Evolutionary conservation across 1,140 invertebrate species (phyloP).

Genomic region (Pinna nobilis): DNA sequence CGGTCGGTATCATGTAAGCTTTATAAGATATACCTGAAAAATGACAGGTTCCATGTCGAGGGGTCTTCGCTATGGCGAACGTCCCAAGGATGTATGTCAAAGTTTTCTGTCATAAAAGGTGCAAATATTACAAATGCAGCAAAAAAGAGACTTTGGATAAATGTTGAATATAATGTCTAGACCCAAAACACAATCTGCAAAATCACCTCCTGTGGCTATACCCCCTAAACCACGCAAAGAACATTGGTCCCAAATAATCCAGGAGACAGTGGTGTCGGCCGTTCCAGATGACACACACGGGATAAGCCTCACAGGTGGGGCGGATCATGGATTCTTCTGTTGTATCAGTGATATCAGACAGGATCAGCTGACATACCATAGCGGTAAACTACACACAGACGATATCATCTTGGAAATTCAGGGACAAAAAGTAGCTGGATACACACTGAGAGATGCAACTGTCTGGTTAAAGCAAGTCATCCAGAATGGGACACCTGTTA

Average conservation of each 20-base stretch:
- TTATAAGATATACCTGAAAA: slow-evolving; percentile 1
- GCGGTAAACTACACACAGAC: slow-evolving; percentile 69
- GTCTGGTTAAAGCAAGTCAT: slow-evolving; percentile 79
- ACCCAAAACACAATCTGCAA: slow-evolving; percentile 16
- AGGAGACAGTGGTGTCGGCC: slow-evolving; percentile 71
- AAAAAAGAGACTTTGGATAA: neutral
- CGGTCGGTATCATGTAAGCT: slow-evolving; percentile 11
- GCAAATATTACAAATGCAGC: neutral
- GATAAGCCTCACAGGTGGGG: slow-evolving; percentile 76
- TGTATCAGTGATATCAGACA: slow-evolving; percentile 75
- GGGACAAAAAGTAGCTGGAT: slow-evolving; percentile 81
- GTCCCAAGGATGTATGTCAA: slow-evolving; percentile 6
- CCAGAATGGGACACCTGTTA: slow-evolving; percentile 78
- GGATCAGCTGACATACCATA: slow-evolving; percentile 75
- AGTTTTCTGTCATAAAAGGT: slow-evolving; percentile 5
- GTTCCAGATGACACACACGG: slow-evolving; percentile 69
- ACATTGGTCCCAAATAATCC: slow-evolving; percentile 70
- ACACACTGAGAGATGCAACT: slow-evolving; percentile 79
- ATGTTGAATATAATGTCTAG: slow-evolving; percentile 20
- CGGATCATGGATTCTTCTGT: slow-evolving; percentile 80
- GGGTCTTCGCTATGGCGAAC: slow-evolving; percentile 1
- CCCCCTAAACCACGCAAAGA: slow-evolving; percentile 35
- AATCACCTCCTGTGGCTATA: slow-evolving; percentile 31
- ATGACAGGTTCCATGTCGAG: neutral
- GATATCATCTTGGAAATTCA: slow-evolving; percentile 81